Percentiles rank a stretch among this genome's conserved stretches.
phyloP scores from a whole-genome alignment of 1,140 invertebrate genomes.

The Melitaea cinxia region DNA sequence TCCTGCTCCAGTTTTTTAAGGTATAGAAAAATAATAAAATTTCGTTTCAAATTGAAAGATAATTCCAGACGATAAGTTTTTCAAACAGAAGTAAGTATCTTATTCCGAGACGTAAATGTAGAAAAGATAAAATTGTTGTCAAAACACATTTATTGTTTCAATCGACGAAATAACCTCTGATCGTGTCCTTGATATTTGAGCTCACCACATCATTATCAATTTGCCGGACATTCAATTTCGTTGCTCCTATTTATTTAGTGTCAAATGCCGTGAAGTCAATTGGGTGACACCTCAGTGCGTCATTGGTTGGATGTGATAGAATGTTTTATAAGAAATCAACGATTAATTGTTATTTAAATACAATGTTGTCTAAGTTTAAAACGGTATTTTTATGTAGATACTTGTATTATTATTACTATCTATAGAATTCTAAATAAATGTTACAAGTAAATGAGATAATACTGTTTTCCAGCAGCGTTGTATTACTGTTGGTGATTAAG shows the following conservation, averaged over 20 bases:
- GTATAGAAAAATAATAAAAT: no score
- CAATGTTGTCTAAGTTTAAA: constrained; percentile 6
- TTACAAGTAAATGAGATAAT: no score
- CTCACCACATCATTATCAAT: constrained; percentile 43
- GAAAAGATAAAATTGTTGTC: constrained; percentile 21
- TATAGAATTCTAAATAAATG: no score
- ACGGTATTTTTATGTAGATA: no score
- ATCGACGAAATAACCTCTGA: constrained; percentile 28
- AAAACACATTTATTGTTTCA: constrained; percentile 36
- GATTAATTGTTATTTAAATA: constrained; percentile 11
- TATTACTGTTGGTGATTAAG: no score
- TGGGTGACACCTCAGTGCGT: constrained; percentile 35
- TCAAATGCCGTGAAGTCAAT: constrained; percentile 42
- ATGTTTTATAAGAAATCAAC: constrained; percentile 8
- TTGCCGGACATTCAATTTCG: constrained; percentile 41
- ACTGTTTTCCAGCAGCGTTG: no score
- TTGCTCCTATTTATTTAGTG: constrained; percentile 39
- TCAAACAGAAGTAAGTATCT: not conserved
- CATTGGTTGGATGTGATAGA: constrained; percentile 18
- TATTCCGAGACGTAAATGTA: constrained; percentile 6
- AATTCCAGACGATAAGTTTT: not conserved
- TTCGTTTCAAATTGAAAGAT: no score
- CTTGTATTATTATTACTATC: no score
- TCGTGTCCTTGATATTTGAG: constrained; percentile 43
- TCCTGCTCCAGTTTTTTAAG: no score